Conservation (phyloP, 35 echinoderm and acorn worm genomes). For the Ophiothrix spiculata region DNA sequence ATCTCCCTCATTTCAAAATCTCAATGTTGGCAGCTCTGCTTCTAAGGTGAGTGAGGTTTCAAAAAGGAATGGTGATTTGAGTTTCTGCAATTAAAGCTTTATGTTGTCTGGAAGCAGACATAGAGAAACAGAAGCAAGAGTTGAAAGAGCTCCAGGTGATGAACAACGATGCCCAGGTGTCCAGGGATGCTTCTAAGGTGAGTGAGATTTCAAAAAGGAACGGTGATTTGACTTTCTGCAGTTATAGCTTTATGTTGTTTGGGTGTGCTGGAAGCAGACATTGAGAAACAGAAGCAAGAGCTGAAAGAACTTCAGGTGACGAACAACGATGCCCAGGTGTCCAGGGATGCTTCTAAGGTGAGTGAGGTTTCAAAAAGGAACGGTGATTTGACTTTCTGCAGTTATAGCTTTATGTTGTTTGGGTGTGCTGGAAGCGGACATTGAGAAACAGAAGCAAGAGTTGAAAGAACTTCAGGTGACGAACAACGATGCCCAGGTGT, state of each 20-base stretch:
- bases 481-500: slow-evolving; percentile 93
- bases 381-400: no score
- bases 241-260: no score
- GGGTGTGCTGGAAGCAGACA: slow-evolving; percentile 79
- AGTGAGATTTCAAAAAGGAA: no score
- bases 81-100: no score
- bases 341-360: slow-evolving; percentile 95
- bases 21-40: no score
- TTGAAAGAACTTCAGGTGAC: slow-evolving; percentile 81
- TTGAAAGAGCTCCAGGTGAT: slow-evolving; percentile 83
- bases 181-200: slow-evolving; percentile 95
- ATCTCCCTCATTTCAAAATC: no score
- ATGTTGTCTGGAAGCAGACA: slow-evolving; percentile 79
- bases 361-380: no score
- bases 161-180: slow-evolving; percentile 93
- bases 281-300: slow-evolving; percentile 82
- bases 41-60: slow-evolving; percentile 94
- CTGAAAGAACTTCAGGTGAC: slow-evolving; percentile 81
- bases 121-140: slow-evolving; percentile 82
- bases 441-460: slow-evolving; percentile 82
- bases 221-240: no score
- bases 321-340: slow-evolving; percentile 93
- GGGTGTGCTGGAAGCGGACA: slow-evolving; percentile 79
- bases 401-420: no score
- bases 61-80: no score